Evolutionary conservation across 2,113 vertebrate genomes (phyloP).

Genomic region (Apodemus sylvaticus): DNA sequence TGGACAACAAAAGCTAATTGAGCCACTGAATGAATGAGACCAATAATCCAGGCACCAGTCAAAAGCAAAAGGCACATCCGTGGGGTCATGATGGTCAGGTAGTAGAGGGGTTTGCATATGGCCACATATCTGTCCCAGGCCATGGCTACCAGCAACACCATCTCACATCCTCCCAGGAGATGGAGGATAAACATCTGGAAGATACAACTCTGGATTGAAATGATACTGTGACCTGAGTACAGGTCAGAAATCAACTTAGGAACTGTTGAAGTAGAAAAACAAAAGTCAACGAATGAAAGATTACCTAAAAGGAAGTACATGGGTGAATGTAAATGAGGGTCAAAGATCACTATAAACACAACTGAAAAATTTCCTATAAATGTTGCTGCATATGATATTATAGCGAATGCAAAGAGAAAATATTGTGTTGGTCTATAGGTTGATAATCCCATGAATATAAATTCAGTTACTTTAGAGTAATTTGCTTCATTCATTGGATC

Average conservation of each 20-base stretch:
- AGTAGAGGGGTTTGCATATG: neutral
- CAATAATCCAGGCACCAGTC: neutral
- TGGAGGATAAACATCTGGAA: neutral
- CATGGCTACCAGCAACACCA: neutral
- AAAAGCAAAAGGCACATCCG: neutral
- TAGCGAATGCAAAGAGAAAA: neutral
- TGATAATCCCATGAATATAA: neutral
- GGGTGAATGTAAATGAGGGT: neutral
- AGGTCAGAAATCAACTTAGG: neutral
- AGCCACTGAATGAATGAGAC: neutral
- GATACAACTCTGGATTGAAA: neutral
- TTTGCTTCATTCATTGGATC: neutral
- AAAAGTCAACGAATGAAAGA: neutral
- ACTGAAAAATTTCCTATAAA: neutral
- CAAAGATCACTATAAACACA: neutral
- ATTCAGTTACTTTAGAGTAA: neutral
- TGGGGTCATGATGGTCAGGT: neutral
- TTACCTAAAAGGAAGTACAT: constrained; percentile 11
- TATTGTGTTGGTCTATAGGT: neutral
- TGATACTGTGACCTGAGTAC: neutral
- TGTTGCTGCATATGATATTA: neutral
- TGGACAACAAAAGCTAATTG: neutral
- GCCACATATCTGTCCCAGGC: neutral
- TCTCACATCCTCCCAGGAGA: neutral
- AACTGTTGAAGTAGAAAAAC: neutral